A percentile compares a stretch with the other conserved stretches of the same genome.
Conservation (phyloP, 2,113 vertebrate species). For the Carassius gibelio region DNA sequence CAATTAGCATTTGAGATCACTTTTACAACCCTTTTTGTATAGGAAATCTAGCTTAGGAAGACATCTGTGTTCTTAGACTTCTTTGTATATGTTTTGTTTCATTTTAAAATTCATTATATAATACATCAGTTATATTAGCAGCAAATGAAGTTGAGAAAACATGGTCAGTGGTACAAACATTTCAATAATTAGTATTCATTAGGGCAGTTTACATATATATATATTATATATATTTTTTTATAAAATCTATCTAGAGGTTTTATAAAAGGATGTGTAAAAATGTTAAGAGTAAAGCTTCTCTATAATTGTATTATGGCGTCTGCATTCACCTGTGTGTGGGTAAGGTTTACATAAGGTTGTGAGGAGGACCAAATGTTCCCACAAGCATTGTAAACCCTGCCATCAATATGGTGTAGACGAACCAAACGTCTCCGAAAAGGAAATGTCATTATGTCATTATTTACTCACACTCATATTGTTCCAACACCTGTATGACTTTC, state of each 20-base stretch:
- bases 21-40: neutral
- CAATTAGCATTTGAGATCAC: neutral
- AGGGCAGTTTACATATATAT: too few relatives aligned
- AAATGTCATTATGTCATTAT: neutral
- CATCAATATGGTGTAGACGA: too few relatives aligned
- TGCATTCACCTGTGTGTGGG: too few relatives aligned
- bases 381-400: too few relatives aligned
- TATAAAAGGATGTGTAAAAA: neutral
- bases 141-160: neutral
- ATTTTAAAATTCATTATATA: neutral
- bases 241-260: neutral
- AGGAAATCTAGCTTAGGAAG: neutral
- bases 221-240: too few relatives aligned
- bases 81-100: neutral
- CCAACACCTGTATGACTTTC: neutral
- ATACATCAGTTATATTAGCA: too few relatives aligned
- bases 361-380: too few relatives aligned
- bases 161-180: too few relatives aligned
- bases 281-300: neutral
- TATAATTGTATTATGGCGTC: neutral
- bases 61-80: neutral
- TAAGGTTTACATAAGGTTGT: too few relatives aligned
- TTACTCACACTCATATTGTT: neutral
- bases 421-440: neutral
- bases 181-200: too few relatives aligned